Conservation (phyloP, 2,888 invertebrate genomes). For the Dolomedes plantarius region DNA sequence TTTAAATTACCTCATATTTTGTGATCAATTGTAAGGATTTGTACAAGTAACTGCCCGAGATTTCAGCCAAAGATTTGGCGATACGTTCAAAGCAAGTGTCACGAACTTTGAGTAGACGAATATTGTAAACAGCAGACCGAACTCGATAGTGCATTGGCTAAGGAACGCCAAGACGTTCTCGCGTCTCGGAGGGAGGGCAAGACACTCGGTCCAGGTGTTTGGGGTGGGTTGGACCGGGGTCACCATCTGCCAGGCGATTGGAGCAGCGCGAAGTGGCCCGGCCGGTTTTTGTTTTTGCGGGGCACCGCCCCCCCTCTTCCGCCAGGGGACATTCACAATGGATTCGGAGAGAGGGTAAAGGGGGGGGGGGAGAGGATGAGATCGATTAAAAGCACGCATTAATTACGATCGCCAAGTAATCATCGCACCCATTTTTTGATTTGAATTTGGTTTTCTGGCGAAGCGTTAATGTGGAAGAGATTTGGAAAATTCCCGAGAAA, state of each 20-base stretch:
- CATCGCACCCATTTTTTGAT: slow-evolving; percentile 38
- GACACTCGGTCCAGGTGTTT: background rate
- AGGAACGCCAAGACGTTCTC: background rate
- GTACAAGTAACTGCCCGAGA: too few relatives aligned
- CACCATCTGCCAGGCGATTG: slow-evolving; percentile 10
- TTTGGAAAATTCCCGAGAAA: slow-evolving; percentile 27
- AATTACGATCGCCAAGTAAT: slow-evolving; percentile 45
- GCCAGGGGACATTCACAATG: too few relatives aligned
- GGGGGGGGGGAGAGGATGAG: background rate
- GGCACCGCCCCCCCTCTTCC: background rate
- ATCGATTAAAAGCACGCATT: slow-evolving; percentile 60
- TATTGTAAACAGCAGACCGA: too few relatives aligned
- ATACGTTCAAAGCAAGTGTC: too few relatives aligned
- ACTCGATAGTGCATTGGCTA: background rate
- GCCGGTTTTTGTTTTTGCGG: slow-evolving; percentile 21
- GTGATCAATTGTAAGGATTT: too few relatives aligned
- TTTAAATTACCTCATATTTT: too few relatives aligned
- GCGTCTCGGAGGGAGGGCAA: background rate
- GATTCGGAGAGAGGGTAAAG: background rate
- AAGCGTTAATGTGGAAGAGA: slow-evolving; percentile 54
- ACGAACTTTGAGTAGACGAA: too few relatives aligned
- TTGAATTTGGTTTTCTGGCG: slow-evolving; percentile 61
- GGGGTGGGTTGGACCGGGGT: slow-evolving; percentile 10
- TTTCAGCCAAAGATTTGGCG: too few relatives aligned
- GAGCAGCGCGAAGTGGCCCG: slow-evolving; percentile 6